A percentile compares a stretch with the other conserved stretches of the same genome.
Evolutionary conservation across 2,797 vertebrate species (phyloP).

Genomic region (Anisognathus igniventris): DNA sequence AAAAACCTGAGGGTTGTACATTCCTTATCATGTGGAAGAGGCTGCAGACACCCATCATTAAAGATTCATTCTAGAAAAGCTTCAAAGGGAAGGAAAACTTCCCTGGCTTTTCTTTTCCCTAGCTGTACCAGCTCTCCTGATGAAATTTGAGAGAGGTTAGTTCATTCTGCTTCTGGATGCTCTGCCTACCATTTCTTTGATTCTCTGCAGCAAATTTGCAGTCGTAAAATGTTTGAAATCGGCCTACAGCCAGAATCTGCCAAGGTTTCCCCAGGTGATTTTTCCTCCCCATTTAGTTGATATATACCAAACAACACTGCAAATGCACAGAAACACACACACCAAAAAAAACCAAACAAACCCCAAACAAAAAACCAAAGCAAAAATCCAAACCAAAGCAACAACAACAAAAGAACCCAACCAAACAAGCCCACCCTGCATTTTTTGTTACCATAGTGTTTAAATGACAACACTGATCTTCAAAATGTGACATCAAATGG

Average conservation of each 20-base stretch:
- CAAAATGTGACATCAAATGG: background rate
- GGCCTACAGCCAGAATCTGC: background rate
- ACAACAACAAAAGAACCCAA: background rate
- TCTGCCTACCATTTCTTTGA: background rate
- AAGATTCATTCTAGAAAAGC: background rate
- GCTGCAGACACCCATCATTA: background rate
- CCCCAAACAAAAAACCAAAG: background rate
- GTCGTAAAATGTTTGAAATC: background rate
- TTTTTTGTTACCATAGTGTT: background rate
- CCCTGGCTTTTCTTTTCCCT: background rate
- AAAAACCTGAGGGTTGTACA: background rate
- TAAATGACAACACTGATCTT: background rate
- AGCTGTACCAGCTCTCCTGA: background rate
- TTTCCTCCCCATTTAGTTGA: background rate
- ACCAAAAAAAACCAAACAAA: background rate
- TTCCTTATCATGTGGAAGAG: background rate
- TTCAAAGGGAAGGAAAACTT: background rate
- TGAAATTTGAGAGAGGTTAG: background rate
- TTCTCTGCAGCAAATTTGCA: background rate
- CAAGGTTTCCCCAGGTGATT: background rate
- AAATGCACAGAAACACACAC: background rate
- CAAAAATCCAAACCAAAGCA: background rate
- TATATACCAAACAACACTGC: background rate
- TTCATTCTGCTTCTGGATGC: background rate
- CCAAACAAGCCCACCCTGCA: background rate